Evolutionary conservation across 2,113 vertebrate species (phyloP).

Genomic region (Gallinago undulata): DNA sequence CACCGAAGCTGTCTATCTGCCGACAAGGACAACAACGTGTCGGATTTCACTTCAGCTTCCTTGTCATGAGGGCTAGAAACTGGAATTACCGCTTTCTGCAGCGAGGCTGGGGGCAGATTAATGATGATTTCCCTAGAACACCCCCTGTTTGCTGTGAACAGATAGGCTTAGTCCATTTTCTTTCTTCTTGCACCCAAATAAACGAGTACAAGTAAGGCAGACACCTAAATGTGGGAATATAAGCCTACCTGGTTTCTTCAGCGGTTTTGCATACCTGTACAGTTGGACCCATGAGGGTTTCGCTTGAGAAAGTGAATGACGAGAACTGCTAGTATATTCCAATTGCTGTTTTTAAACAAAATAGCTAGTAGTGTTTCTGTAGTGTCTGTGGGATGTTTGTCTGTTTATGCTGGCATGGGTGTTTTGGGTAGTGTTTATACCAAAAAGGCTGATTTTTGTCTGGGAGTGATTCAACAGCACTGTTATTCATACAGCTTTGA

Average conservation of each 20-base stretch:
- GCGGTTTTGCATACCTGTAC: background rate
- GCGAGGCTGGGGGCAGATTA: background rate
- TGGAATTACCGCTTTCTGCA: background rate
- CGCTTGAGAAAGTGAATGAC: background rate
- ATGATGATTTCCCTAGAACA: background rate
- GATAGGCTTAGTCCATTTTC: background rate
- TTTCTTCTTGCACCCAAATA: background rate
- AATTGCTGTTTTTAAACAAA: background rate
- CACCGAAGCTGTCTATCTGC: conserved; percentile 14
- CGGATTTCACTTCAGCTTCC: background rate
- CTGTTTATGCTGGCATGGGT: background rate
- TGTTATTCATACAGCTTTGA: background rate
- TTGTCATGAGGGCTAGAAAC: background rate
- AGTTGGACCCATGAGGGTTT: background rate
- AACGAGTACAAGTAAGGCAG: background rate
- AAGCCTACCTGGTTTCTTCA: background rate
- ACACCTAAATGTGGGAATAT: background rate
- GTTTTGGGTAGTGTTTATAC: conserved; percentile 20
- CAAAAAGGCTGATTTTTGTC: conserved; percentile 12
- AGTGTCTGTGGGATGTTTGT: background rate
- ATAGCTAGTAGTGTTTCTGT: background rate
- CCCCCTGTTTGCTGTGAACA: background rate
- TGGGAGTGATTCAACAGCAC: background rate
- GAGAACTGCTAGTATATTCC: background rate
- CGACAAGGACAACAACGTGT: background rate